Evolutionary conservation across 2,888 invertebrate genomes (phyloP).

Genomic region (Caenorhabditis panamensis): DNA sequence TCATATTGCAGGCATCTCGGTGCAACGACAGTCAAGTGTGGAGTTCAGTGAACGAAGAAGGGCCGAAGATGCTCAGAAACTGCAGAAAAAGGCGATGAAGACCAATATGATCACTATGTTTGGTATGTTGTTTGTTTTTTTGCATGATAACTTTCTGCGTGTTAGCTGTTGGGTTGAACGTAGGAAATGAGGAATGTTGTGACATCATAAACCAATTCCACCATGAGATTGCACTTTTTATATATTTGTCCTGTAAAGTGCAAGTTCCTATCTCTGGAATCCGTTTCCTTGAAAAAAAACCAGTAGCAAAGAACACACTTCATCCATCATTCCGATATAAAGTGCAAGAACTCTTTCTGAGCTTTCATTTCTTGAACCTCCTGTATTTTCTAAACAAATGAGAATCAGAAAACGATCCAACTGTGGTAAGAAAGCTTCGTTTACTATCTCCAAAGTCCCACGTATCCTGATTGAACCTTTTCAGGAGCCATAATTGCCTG

Average conservation of each 20-base stretch:
- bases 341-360: background rate
- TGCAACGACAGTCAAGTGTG: slow-evolving; percentile 75
- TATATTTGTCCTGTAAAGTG: background rate
- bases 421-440: background rate
- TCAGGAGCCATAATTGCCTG: slow-evolving; percentile 88
- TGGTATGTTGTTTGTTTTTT: slow-evolving; percentile 48
- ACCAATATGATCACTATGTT: slow-evolving; percentile 74
- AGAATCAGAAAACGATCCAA: background rate
- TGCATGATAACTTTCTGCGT: background rate
- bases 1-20: slow-evolving; percentile 57
- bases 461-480: slow-evolving; percentile 16
- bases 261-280: background rate
- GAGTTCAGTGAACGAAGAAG: slow-evolving; percentile 62
- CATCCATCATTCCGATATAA: background rate
- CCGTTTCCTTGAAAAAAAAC: background rate
- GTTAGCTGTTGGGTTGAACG: background rate
- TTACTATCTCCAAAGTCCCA: background rate
- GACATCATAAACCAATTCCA: background rate
- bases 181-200: background rate
- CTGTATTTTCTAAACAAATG: background rate
- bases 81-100: slow-evolving; percentile 72
- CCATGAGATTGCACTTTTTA: background rate
- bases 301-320: background rate
- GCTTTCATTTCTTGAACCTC: background rate
- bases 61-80: slow-evolving; percentile 65